Evolutionary conservation across 53 echinoderm and acorn worm species (phyloP), one percentile per base, ranked within the genome.

Genomic region (Luidia sarsii): DNA sequence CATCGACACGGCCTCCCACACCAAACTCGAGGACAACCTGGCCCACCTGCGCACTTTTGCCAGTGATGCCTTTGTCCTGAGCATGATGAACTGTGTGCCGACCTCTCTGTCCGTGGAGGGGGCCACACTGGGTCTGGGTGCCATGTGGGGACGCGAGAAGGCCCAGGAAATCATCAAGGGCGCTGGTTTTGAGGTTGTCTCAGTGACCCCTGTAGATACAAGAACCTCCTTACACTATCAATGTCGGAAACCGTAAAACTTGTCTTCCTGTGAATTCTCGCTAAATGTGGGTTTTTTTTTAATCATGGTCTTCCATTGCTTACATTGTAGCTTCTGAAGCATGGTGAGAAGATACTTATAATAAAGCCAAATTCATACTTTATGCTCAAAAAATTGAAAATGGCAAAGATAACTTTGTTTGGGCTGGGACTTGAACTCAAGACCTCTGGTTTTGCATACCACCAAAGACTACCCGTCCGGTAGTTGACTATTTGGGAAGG

Each of bases 41-140:
- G 52, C 65, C 30, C 60, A 57, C 15, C 48, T 35, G 1, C 34
- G 20, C 7, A 24, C 7, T 3, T 32, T 23, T 30, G 82, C 82
- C 3, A 39, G 48, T 33, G 20, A 67, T 9, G 46, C 18, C 15
- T 92, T 69, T 36, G 80, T 69, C n/a, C 37, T 57, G 28, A 95
- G 92, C 54, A 33, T 90, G 87, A 70, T 95, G 57, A 65, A 87
- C 25, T 95, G 92, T 24, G 35, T 95, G 36, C 95, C 95, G 0
- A 64, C 55, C 23, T 85, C 92, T 1, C 21, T 88, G 22, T 74
- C 71, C 62, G 41, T 28, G 14, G 81, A 69, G 35, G 41, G 11
- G 6, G 92, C 75, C 5, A 75, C 90, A 18, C 21, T 82, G 16
- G 95, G 85, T 5, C 55, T 95, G n/a, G 95, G 95, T 9, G 86